Evolutionary conservation across 2,113 vertebrate genomes (phyloP).

Genomic region (Fregata magnificens): DNA sequence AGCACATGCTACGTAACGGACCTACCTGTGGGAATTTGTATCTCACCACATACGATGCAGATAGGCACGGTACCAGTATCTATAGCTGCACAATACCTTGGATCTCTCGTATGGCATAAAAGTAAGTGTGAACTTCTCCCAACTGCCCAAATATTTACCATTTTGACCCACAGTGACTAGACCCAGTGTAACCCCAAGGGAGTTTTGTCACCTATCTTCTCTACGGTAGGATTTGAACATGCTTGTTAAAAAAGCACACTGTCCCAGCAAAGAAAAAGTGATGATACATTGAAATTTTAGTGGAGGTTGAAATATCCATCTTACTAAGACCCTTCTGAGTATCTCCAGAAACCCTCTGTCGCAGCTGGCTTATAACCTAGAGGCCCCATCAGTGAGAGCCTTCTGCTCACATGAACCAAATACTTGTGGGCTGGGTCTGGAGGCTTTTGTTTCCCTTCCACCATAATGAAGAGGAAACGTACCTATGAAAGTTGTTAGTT

Average conservation of each 20-base stretch:
- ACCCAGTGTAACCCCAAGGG: fast-evolving
- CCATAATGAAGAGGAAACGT: not conserved
- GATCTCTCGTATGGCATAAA: fast-evolving
- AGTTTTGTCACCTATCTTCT: not conserved
- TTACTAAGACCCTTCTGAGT: not conserved
- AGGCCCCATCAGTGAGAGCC: fast-evolving
- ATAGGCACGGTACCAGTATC: not conserved
- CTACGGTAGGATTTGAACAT: not conserved
- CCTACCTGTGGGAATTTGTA: not conserved
- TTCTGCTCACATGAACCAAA: not conserved
- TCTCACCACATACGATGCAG: not conserved
- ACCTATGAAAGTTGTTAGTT: not conserved
- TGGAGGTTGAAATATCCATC: not conserved
- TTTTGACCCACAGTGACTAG: not conserved
- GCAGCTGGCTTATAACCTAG: not conserved
- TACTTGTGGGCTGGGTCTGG: not conserved
- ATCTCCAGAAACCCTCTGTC: not conserved
- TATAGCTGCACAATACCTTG: not conserved
- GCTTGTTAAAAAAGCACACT: not conserved
- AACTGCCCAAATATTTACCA: not conserved
- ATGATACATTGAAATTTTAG: not conserved
- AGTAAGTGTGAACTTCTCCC: not conserved
- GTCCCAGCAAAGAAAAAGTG: not conserved
- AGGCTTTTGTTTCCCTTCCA: not conserved
- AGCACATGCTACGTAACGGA: fast-evolving